phyloP scores from a whole-genome alignment of 2,797 vertebrate species.

The Anabacerthia variegaticeps region DNA sequence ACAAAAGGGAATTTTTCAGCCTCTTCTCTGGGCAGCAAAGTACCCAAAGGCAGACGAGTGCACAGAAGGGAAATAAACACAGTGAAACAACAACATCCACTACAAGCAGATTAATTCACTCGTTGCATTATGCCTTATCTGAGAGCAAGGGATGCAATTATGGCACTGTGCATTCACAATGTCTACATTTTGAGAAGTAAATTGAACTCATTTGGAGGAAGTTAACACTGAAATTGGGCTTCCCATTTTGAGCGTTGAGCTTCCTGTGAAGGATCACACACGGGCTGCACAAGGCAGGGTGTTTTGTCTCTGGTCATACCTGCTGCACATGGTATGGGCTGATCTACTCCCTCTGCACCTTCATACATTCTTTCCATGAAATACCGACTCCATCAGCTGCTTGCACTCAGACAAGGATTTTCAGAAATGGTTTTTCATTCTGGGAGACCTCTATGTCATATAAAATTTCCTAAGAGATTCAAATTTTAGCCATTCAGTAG shows the following conservation, averaged over 20 bases:
- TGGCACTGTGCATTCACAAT: not conserved
- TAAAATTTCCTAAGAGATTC: not conserved
- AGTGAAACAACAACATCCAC: not conserved
- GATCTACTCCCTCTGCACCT: not conserved
- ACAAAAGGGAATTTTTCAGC: constrained; percentile 36
- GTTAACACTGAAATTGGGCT: not conserved
- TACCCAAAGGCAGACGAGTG: constrained; percentile 8
- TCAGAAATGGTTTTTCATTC: not conserved
- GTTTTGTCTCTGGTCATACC: not conserved
- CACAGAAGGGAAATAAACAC: not conserved
- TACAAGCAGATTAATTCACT: not conserved
- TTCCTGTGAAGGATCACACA: rapidly evolving
- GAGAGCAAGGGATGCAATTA: not conserved
- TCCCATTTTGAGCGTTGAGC: not conserved
- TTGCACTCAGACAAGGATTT: not conserved
- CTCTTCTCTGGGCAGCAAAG: not conserved
- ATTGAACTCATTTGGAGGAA: not conserved
- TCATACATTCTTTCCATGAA: not conserved
- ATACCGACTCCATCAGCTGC: not conserved
- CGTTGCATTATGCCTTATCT: not conserved
- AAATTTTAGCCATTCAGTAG: not conserved
- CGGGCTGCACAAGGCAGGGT: not conserved
- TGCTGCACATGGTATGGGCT: rapidly evolving
- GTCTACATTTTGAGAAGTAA: not conserved
- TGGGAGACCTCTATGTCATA: not conserved